Conservation (phyloP, 2,888 invertebrate species). For the Tanytarsus gracilentus region DNA sequence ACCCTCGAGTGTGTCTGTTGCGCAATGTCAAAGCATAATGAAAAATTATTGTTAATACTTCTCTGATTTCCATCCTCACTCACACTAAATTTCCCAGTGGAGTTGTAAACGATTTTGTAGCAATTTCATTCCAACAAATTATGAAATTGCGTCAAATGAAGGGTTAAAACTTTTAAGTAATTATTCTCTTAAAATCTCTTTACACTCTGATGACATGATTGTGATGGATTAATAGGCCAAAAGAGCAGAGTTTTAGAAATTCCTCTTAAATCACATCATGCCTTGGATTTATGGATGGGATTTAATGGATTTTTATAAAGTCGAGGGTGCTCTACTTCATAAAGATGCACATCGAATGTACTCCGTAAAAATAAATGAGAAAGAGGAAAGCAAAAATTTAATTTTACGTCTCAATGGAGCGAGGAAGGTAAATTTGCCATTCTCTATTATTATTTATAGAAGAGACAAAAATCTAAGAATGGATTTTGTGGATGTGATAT, state of each 20-base stretch:
- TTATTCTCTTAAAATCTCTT: constrained; percentile 1
- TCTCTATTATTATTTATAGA: neutral
- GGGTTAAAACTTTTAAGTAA: constrained; percentile 6
- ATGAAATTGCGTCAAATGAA: too few relatives aligned
- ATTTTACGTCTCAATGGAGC: constrained; percentile 25
- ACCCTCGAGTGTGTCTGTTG: too few relatives aligned
- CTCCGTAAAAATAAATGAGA: neutral
- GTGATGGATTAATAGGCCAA: constrained; percentile 15
- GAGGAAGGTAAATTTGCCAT: constrained; percentile 11
- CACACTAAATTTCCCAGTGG: constrained; percentile 5
- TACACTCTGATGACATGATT: constrained; percentile 18
- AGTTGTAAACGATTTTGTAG: neutral
- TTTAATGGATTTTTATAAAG: neutral
- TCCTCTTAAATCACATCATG: too few relatives aligned
- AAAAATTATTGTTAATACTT: neutral
- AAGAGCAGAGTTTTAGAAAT: too few relatives aligned
- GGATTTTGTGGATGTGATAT: neutral
- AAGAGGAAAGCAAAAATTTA: constrained; percentile 7
- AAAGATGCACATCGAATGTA: neutral
- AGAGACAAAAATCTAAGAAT: neutral
- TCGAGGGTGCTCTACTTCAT: neutral
- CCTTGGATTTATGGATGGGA: neutral
- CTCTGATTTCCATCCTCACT: neutral
- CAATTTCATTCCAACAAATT: neutral
- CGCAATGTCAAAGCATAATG: neutral